These are phyloP conservation scores for Cyphomyrus plagiostoma DNA, from an alignment of 2,113 vertebrate genomes.

Conservation along the genomic window DNA sequence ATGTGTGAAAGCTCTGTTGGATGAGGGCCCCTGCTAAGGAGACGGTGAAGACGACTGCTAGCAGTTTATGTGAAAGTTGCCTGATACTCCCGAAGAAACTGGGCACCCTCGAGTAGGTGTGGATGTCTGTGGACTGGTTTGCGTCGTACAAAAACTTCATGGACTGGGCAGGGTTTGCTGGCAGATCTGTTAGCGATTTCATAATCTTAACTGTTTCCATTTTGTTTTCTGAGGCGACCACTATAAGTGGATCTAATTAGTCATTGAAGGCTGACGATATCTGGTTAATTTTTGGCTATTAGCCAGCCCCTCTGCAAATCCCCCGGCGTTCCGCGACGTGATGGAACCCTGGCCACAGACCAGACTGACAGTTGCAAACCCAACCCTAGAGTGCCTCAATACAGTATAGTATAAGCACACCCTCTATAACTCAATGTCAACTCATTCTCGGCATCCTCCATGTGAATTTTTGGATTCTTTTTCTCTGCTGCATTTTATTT, in stretches of 20 bases:
- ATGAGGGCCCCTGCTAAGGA: neutral
- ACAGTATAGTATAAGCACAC: neutral
- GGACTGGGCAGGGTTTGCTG: neutral
- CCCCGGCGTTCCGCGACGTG: neutral
- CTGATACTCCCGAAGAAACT: neutral
- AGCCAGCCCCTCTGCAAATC: neutral
- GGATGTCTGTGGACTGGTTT: neutral
- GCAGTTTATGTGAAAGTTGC: neutral
- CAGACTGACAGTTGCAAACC: neutral
- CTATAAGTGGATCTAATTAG: neutral
- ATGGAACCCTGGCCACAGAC: neutral
- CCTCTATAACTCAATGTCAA: neutral
- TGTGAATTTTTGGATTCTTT: neutral
- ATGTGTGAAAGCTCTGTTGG: neutral
- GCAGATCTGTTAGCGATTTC: neutral
- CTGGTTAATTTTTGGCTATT: neutral
- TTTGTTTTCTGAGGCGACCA: neutral
- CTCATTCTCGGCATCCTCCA: neutral
- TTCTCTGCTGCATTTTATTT: neutral
- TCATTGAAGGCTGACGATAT: neutral
- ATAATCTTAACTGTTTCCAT: neutral
- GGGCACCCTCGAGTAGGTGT: neutral
- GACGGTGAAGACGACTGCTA: neutral
- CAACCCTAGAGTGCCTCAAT: neutral
- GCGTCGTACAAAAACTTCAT: neutral